Conservation (phyloP, 1,140 invertebrate species). For the Camponotus floridanus region DNA sequence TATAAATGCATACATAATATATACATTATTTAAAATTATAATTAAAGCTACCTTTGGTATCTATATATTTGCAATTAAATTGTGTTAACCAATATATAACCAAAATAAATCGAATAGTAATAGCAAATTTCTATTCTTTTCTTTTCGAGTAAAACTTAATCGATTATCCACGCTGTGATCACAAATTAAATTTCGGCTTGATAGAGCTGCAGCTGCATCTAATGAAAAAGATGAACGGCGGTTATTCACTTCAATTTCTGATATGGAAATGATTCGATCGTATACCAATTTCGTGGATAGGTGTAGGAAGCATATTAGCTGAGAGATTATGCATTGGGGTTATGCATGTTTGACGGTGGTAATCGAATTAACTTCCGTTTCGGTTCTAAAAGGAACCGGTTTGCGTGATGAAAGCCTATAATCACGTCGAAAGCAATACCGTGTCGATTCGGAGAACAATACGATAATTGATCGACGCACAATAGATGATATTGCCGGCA, state of each 20-base stretch:
- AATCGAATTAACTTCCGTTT: conserved; percentile 52
- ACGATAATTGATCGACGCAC: conserved; percentile 56
- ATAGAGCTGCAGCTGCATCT: background rate
- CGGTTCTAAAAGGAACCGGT: conserved; percentile 50
- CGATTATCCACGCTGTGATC: background rate
- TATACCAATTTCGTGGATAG: conserved; percentile 38
- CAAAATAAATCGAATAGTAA: background rate
- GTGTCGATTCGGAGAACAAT: conserved; percentile 53
- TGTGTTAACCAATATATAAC: no score
- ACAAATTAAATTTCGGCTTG: background rate
- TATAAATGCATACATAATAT: background rate
- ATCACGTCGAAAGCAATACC: conserved; percentile 51
- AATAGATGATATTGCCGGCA: conserved; percentile 38
- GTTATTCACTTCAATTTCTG: conserved; percentile 39
- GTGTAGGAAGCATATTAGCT: conserved; percentile 38
- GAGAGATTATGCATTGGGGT: conserved; percentile 49
- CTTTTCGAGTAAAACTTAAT: background rate
- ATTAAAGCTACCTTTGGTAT: background rate
- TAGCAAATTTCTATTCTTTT: background rate
- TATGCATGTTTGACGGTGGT: conserved; percentile 41
- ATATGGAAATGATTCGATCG: conserved; percentile 24
- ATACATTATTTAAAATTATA: background rate
- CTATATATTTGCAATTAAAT: background rate
- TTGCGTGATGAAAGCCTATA: conserved; percentile 51
- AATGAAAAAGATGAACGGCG: conserved; percentile 9